Base-by-base conservation (phyloP, 2,888 invertebrate species). In the Agrotis clavis region DNA sequence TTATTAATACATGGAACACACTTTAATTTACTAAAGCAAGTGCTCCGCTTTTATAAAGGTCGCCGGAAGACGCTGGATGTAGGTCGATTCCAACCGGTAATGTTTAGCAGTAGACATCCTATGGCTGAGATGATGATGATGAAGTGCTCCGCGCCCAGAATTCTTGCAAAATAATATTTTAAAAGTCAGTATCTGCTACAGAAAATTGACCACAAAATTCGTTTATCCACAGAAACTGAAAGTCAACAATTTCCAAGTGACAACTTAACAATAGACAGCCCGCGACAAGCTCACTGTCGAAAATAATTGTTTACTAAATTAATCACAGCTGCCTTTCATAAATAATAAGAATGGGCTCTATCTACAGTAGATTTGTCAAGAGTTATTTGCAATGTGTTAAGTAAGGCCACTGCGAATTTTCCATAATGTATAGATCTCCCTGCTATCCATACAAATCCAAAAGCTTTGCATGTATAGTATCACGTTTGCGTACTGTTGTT, bases 191-290 rank as follows among this genome's bases (percentile, higher is more conserved):
- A 53, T 41, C 14, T 19, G n/a, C 14, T 25, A 14, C 18, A 25
- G 41, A n/a, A 21, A 14, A 50, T 56, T 45, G 0, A 21, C 25
- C 48, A 18, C 16, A 16, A 53, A 54, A 41, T 7, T 67, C 7
- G 21, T 69, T 68, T 35, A 77, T 50, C 35, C n/a, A 11, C 9
- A 41, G 2, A 77, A 50, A 45, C 67, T n/a, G n/a, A 45, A 57
- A 25, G 48, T 30, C 48, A 45, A 14, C 57, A 21, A n/a, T 50
- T 18, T 41, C 41, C 41, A 41, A 41, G 41, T 41, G 41, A 41
- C 41, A 41, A 41, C 9, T 41, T 41, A 41, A 16, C 48, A 56
- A 48, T 67, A 18, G 19, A 41, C 25, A 45, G 16, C 1, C 25
- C 41, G n/a, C 3, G 14, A 25, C 76, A 65, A 54, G 41, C 16